Evolutionary conservation across 2,888 invertebrate genomes (phyloP), one percentile per base, ranked within the genome.

Genomic region (Polydrusus pterygomalis): DNA sequence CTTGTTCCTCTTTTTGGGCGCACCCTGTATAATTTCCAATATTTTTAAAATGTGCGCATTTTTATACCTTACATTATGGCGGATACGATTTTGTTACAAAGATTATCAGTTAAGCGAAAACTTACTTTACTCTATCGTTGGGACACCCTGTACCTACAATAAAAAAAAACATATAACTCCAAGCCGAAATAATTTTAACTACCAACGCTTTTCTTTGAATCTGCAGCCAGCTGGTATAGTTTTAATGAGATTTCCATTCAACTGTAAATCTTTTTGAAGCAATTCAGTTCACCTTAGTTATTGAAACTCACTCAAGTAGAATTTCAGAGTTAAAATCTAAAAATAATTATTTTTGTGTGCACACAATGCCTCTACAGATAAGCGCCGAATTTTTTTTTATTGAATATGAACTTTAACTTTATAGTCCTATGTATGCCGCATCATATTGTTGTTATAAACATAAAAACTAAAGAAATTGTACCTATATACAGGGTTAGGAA

Each of bases 241-340:
- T 67, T 67, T 67, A 67, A 67, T 51, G 65, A 67, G 65, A n/a
- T 34, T 20, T 49, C 51, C 51, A 45, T 49, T 47, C 30, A 17
- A 47, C 30, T 67, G 51, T 15, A 51, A 67, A 67, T 51, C 17
- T 34, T 51, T 67, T 49, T 34, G 51, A 13, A 17, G 49, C n/a
- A 67, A 51, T 49, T 49, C 49, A 20, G 25, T 15, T 51, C 30
- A 25, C 25, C 49, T 45, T 49, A 30, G 49, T 11, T 30, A 67
- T 67, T 67, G 47, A 54, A 54, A 54, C 51, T 20, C 11, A 18
- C 30, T 54, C 54, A 30, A 54, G 54, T 54, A 54, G 54, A 54
- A 54, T 54, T 54, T 54, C n/a, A 2, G 20, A 51, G 51, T 25
- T 51, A 11, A 25, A 51, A 18, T 13, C 54, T 13, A 9, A 25